A percentile compares a stretch with the other conserved stretches of the same genome.
These are phyloP conservation scores for Spinibarbus caldwelli DNA, from an alignment of 2,797 vertebrate genomes.

Conservation along the genomic window DNA sequence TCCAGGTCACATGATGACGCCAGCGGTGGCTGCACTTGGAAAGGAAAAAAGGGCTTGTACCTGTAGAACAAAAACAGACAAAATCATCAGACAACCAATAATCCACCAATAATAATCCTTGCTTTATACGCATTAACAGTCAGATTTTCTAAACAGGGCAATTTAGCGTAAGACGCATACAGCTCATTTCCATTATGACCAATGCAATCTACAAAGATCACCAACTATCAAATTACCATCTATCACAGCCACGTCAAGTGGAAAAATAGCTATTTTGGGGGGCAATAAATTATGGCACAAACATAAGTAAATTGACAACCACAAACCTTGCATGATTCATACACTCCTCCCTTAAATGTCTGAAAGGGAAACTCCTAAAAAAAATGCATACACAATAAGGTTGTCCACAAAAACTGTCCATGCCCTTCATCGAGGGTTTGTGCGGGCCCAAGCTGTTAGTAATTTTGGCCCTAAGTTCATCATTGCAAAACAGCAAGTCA, in stretches of 20 bases:
- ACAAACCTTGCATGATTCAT: background rate
- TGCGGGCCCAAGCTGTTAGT: background rate
- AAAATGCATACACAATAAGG: background rate
- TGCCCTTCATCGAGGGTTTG: background rate
- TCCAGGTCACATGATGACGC: conserved; percentile 80
- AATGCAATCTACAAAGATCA: background rate
- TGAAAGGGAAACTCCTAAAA: background rate
- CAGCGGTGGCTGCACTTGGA: conserved; percentile 82
- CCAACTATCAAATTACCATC: background rate
- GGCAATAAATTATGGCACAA: background rate
- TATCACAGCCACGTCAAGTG: background rate
- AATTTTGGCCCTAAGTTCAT: background rate
- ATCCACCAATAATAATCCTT: background rate
- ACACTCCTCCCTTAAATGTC: background rate
- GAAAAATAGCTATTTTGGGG: background rate
- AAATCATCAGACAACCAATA: conserved; percentile 4
- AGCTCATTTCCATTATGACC: background rate
- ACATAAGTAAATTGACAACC: background rate
- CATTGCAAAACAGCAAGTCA: background rate
- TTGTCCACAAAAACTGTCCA: background rate
- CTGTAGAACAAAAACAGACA: conserved; percentile 69
- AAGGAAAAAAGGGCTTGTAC: conserved; percentile 98
- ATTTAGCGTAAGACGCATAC: too few relatives aligned
- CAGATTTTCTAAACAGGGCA: background rate
- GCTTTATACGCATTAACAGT: background rate